Conservation (phyloP, 2,888 invertebrate genomes). For the Calliopum simillimum region DNA sequence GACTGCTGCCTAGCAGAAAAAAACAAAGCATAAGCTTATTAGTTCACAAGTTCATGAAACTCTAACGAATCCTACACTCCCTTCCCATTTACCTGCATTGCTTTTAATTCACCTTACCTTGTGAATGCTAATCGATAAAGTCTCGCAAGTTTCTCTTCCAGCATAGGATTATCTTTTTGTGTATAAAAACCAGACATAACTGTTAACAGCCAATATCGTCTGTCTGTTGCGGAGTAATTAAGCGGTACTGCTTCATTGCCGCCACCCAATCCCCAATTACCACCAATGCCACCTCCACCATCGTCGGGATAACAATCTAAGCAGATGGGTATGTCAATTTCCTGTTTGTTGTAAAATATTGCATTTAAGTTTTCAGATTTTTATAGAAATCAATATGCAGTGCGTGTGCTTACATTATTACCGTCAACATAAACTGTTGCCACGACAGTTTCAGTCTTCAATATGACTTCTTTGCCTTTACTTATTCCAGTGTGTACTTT, state of each 20-base stretch:
- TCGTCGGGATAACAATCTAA: conserved; percentile 61
- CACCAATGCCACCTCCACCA: conserved; percentile 55
- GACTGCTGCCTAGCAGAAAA: conserved; percentile 78
- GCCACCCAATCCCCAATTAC: conserved; percentile 60
- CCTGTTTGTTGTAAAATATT: conserved; percentile 47
- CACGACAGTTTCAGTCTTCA: conserved; percentile 76
- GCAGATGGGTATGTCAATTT: conserved; percentile 65
- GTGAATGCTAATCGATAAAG: conserved; percentile 85
- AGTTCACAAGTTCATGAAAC: conserved; percentile 27
- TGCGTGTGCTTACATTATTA: conserved; percentile 57
- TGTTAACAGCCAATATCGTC: conserved; percentile 85
- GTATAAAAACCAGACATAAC: conserved; percentile 73
- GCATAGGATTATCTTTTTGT: conserved; percentile 72
- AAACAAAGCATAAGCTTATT: not conserved
- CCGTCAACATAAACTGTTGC: conserved; percentile 77
- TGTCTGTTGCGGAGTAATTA: conserved; percentile 70
- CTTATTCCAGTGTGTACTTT: conserved; percentile 69
- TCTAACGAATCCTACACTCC: not conserved
- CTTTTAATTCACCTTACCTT: conserved; percentile 69
- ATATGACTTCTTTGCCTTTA: conserved; percentile 70
- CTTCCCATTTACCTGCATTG: too few relatives aligned
- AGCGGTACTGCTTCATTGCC: conserved; percentile 56
- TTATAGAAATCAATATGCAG: not conserved
- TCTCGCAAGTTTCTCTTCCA: conserved; percentile 80
- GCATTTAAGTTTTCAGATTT: not conserved